Conservation (phyloP, 2,113 vertebrate species). For the Ciconia boyciana region DNA sequence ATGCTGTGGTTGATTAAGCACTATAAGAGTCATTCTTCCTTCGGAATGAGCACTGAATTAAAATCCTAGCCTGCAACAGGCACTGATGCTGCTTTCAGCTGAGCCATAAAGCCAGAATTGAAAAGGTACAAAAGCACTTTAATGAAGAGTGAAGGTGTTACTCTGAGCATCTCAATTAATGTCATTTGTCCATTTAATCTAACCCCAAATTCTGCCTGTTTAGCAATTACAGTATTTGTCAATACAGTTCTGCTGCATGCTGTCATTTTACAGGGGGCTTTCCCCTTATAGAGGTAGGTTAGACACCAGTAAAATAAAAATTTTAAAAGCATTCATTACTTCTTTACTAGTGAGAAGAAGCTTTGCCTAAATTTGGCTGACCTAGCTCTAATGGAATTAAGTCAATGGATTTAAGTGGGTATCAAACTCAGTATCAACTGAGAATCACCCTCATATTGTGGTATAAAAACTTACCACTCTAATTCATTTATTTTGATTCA, state of each 20-base stretch:
- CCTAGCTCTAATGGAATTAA: neutral
- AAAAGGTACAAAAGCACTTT: neutral
- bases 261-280: neutral
- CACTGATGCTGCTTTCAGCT: neutral
- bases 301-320: neutral
- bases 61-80: neutral
- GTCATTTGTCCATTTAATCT: neutral
- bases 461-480: accelerated
- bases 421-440: neutral
- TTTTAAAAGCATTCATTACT: neutral
- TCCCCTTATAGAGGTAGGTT: neutral
- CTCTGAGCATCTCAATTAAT: neutral
- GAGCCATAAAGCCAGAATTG: neutral
- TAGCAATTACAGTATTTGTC: neutral
- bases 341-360: neutral
- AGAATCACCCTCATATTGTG: neutral
- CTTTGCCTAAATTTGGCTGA: neutral
- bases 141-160: neutral
- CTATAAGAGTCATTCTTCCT: neutral
- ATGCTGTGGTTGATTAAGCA: neutral
- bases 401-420: neutral
- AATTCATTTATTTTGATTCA: neutral
- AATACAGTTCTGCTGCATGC: neutral
- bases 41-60: neutral
- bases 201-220: neutral